Evolutionary conservation across 2,113 vertebrate genomes (phyloP).

Genomic region (Eretmochelys imbricata): DNA sequence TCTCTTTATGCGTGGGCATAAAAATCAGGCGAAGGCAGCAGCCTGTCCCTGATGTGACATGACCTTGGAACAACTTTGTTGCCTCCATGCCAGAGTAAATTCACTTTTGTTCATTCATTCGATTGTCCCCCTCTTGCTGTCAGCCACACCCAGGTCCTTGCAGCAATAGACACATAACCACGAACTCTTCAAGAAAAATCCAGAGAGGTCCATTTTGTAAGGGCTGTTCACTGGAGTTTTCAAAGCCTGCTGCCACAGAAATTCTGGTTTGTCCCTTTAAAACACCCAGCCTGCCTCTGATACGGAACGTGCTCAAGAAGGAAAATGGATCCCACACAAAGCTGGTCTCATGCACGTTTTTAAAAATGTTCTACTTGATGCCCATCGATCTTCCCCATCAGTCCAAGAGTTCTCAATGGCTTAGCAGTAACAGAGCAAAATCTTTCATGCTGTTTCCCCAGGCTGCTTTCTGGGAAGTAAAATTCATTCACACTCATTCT

Average conservation of each 20-base stretch:
- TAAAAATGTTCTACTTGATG: constrained; percentile 70
- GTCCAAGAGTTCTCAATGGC: constrained; percentile 15
- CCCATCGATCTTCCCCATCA: constrained; percentile 42
- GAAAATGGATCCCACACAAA: constrained; percentile 53
- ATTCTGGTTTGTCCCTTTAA: constrained; percentile 24
- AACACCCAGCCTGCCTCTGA: constrained; percentile 38
- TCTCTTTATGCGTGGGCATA: constrained; percentile 65
- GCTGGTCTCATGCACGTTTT: constrained; percentile 45
- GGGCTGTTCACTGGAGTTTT: constrained; percentile 47
- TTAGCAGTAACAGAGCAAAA: constrained; percentile 16
- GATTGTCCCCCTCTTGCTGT: constrained; percentile 27
- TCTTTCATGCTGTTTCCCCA: constrained; percentile 25
- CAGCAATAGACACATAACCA: constrained; percentile 19
- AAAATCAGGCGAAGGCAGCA: constrained; percentile 57
- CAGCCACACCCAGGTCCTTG: constrained; percentile 30
- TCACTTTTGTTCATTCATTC: constrained; percentile 39
- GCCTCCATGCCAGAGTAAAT: constrained; percentile 49
- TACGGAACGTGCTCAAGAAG: constrained; percentile 43
- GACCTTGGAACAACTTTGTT: constrained; percentile 76
- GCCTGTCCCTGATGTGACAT: constrained; percentile 24
- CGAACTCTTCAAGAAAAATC: constrained; percentile 29
- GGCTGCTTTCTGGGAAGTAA: constrained; percentile 6
- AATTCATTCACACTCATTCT: constrained; percentile 32
- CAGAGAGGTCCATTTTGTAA: constrained; percentile 25
- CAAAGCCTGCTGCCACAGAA: constrained; percentile 37